Percentiles rank a stretch among this genome's conserved stretches.
Conservation (phyloP, 1,140 invertebrate species). For the Choristoneura fumiferana region DNA sequence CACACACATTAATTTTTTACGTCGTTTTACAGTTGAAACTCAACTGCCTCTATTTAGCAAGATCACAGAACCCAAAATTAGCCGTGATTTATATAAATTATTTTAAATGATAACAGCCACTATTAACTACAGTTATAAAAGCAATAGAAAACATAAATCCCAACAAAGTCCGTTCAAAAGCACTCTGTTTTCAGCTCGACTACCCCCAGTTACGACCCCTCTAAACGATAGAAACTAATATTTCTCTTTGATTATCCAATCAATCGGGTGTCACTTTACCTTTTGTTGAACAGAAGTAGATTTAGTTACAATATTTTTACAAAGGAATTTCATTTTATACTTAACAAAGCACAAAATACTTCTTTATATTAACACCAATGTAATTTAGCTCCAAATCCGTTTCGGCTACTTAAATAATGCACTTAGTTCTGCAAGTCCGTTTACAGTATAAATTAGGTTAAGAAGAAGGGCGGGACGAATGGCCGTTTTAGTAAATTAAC, state of each 20-base stretch:
- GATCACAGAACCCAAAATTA: too few species aligned
- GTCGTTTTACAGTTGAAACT: too few species aligned
- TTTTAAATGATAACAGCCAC: too few species aligned
- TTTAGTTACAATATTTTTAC: constrained; percentile 5
- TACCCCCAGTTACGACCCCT: neutral
- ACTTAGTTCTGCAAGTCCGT: constrained; percentile 8
- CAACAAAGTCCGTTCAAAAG: neutral
- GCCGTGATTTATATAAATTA: too few species aligned
- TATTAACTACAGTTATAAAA: too few species aligned
- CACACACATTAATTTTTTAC: too few species aligned
- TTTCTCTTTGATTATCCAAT: constrained; percentile 15
- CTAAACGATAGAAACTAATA: constrained; percentile 11
- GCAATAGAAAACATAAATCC: too few species aligned
- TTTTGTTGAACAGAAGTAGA: neutral
- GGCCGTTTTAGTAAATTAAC: constrained; percentile 13
- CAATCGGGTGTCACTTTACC: constrained; percentile 10
- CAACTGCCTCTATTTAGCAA: too few species aligned
- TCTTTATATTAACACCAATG: neutral
- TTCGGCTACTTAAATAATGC: constrained; percentile 13
- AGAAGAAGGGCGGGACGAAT: neutral
- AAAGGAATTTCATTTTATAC: neutral
- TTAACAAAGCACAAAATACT: neutral
- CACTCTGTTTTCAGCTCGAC: neutral
- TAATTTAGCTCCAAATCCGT: neutral
- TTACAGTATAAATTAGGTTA: constrained; percentile 16